phyloP scores from a whole-genome alignment of 2,888 invertebrate genomes.

The Lasioglossum vierecki region DNA sequence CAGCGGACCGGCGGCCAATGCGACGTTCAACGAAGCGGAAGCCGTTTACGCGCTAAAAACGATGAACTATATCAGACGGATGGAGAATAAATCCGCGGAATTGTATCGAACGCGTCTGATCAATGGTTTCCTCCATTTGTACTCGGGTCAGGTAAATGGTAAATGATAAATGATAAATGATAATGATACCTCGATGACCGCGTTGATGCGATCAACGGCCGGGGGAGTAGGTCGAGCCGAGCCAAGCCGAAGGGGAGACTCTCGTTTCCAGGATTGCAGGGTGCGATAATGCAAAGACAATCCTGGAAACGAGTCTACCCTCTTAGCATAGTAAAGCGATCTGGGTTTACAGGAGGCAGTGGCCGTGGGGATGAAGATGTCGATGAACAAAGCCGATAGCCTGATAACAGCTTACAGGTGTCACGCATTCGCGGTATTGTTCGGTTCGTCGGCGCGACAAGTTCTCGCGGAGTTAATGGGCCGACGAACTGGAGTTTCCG shows the following conservation, averaged over 20 bases:
- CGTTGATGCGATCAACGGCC: background rate
- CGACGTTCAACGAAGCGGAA: background rate
- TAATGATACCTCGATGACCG: background rate
- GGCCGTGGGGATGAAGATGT: background rate
- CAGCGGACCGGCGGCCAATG: background rate
- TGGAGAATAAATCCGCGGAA: slow-evolving; percentile 62
- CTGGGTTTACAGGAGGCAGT: slow-evolving; percentile 2
- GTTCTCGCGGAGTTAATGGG: slow-evolving; percentile 6
- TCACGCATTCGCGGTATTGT: background rate
- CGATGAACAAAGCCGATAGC: background rate
- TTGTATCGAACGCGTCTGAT: background rate
- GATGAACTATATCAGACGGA: slow-evolving; percentile 66
- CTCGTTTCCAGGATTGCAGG: too few relatives aligned
- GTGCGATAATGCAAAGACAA: too few relatives aligned
- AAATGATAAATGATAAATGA: background rate
- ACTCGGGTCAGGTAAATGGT: slow-evolving; percentile 1
- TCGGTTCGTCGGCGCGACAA: background rate
- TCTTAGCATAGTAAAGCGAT: background rate
- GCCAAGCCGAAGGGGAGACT: too few relatives aligned
- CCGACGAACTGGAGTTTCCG: background rate
- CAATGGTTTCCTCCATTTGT: slow-evolving; percentile 13
- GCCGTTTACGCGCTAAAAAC: slow-evolving; percentile 43
- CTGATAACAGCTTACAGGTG: slow-evolving; percentile 8
- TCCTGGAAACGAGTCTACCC: too few relatives aligned
- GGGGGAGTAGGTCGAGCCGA: background rate